Evolutionary conservation across 2,113 vertebrate species (phyloP).

Genomic region (Apaloderma vittatum): DNA sequence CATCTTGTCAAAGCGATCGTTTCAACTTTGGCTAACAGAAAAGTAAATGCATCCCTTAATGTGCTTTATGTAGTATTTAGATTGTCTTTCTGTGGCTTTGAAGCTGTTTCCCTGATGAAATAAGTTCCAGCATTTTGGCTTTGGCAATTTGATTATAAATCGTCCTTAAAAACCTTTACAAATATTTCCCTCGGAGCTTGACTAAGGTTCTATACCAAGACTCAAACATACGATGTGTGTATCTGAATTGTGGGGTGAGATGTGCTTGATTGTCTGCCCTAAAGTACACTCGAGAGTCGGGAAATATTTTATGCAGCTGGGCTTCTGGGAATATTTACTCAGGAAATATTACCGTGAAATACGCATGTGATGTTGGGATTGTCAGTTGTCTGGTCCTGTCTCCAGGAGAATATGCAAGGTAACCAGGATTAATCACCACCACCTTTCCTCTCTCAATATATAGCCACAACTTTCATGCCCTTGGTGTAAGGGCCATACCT

Average conservation of each 20-base stretch:
- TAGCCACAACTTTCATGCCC: neutral
- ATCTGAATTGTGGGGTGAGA: neutral
- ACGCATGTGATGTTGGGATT: neutral
- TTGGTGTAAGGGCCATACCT: too few species aligned
- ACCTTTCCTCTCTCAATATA: neutral
- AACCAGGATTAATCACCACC: neutral
- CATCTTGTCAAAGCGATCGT: slow-evolving; percentile 2
- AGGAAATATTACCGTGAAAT: slow-evolving; percentile 39
- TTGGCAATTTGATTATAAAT: slow-evolving; percentile 36
- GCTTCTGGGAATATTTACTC: slow-evolving; percentile 23
- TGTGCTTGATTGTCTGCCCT: neutral
- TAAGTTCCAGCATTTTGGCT: slow-evolving; percentile 49
- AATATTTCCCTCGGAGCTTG: neutral
- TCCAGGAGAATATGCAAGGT: neutral
- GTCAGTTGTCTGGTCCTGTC: neutral
- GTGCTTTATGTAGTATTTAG: neutral
- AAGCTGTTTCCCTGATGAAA: slow-evolving; percentile 39
- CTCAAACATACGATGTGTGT: neutral
- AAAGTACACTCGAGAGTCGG: neutral
- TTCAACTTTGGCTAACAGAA: slow-evolving; percentile 62
- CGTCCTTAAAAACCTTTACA: neutral
- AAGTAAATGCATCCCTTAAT: slow-evolving; percentile 12
- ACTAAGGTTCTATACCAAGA: neutral
- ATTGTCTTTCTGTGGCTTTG: neutral
- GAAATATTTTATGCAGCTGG: neutral